Evolutionary conservation across 2,888 invertebrate species (phyloP).

Genomic region (Polia nebulosa): DNA sequence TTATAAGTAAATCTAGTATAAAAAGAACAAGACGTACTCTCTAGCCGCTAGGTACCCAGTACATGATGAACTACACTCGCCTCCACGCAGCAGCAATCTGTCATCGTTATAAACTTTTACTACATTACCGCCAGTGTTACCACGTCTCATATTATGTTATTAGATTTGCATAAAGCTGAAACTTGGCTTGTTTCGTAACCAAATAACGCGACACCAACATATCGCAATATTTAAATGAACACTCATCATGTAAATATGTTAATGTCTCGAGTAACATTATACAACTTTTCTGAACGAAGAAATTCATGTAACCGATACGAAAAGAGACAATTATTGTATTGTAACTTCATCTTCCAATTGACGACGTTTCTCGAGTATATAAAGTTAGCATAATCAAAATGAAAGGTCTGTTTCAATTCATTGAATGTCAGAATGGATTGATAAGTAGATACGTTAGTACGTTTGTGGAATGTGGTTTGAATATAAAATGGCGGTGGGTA

Average conservation of each 20-base stretch:
- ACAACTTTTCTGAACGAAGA: constrained; percentile 39
- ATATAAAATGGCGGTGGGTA: constrained; percentile 59
- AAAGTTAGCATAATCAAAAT: constrained; percentile 60
- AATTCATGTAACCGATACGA: constrained; percentile 39
- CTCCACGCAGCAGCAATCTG: constrained; percentile 42
- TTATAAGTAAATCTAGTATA: too few relatives aligned
- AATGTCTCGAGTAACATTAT: constrained; percentile 47
- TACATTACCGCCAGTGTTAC: constrained; percentile 41
- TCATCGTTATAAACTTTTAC: constrained; percentile 61
- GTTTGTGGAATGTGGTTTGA: constrained; percentile 53
- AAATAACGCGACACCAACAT: constrained; percentile 35
- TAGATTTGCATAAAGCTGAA: constrained; percentile 58
- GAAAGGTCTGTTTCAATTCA: constrained; percentile 58
- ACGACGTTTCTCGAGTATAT: constrained; percentile 41
- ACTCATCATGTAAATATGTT: constrained; percentile 38
- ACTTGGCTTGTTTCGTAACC: constrained; percentile 49
- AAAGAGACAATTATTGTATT: constrained; percentile 43
- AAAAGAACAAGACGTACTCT: background rate
- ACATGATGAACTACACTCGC: constrained; percentile 4
- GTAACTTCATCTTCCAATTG: constrained; percentile 55
- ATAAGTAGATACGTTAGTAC: constrained; percentile 56
- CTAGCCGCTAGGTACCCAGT: background rate
- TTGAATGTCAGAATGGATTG: constrained; percentile 52
- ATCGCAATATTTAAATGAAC: constrained; percentile 46
- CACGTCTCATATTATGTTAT: constrained; percentile 45